Evolutionary conservation across 2,888 invertebrate genomes (phyloP).

Genomic region (Philhelius pedissequus): DNA sequence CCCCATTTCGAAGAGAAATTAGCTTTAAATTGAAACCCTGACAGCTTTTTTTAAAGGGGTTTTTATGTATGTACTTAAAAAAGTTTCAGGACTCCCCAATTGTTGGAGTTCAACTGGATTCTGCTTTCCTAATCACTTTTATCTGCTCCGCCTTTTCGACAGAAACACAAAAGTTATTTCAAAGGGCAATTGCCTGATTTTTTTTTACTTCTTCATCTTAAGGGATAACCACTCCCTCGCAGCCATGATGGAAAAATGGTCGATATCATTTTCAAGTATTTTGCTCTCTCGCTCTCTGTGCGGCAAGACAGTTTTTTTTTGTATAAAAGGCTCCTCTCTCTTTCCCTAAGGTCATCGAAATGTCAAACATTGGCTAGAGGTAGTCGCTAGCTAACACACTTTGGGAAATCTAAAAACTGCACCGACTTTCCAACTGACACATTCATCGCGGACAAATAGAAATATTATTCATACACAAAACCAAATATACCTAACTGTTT

Average conservation of each 20-base stretch:
- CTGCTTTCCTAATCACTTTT: slow-evolving; percentile 18
- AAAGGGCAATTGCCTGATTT: slow-evolving; percentile 6
- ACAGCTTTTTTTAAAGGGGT: background rate
- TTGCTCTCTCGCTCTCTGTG: slow-evolving; percentile 37
- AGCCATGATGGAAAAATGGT: slow-evolving; percentile 75
- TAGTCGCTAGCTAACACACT: slow-evolving; percentile 4
- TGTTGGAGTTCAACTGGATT: slow-evolving; percentile 13
- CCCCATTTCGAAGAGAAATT: background rate
- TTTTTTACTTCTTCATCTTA: background rate
- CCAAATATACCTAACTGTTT: background rate
- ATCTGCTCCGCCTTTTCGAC: slow-evolving; percentile 61
- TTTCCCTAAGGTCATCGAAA: slow-evolving; percentile 77
- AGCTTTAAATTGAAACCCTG: background rate
- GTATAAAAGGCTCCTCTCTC: slow-evolving; percentile 38
- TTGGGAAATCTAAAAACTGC: slow-evolving; percentile 21
- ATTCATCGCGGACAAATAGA: background rate
- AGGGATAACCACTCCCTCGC: slow-evolving; percentile 77
- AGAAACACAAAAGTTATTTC: slow-evolving; percentile 1
- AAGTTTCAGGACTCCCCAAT: background rate
- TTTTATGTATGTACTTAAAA: background rate
- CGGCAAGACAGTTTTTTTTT: background rate
- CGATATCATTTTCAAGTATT: slow-evolving; percentile 59
- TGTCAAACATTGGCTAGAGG: slow-evolving; percentile 75
- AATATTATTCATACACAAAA: background rate
- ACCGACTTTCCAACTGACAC: slow-evolving; percentile 38